Conservation (phyloP, 1,140 invertebrate genomes). For the Aradophagus sp. region DNA sequence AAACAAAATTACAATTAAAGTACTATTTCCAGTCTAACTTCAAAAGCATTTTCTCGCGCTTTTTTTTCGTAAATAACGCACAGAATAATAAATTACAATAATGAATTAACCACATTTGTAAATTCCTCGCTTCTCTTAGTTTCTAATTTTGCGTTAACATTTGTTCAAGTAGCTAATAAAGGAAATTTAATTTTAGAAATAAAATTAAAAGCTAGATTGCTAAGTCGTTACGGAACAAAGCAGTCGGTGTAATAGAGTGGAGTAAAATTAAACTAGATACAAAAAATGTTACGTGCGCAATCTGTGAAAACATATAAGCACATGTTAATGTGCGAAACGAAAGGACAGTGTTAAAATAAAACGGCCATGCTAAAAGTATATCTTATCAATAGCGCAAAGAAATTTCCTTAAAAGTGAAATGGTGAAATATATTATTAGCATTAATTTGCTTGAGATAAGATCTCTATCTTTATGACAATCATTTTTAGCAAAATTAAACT, state of each 20-base stretch:
- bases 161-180: constrained; percentile 49
- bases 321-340: constrained; percentile 17
- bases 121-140: constrained; percentile 25
- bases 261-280: constrained; percentile 57
- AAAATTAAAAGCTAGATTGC: constrained; percentile 44
- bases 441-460: too few species aligned
- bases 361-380: not conserved
- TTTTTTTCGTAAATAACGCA: too few species aligned
- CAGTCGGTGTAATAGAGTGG: constrained; percentile 43
- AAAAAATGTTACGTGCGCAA: constrained; percentile 53
- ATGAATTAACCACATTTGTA: constrained; percentile 8
- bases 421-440: constrained; percentile 9
- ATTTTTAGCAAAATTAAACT: too few species aligned
- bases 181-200: constrained; percentile 50
- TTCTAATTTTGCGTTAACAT: constrained; percentile 26
- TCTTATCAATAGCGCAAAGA: too few species aligned
- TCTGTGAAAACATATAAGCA: constrained; percentile 40
- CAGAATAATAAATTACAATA: constrained; percentile 1
- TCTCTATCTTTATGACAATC: too few species aligned
- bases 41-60: too few species aligned
- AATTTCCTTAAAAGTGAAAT: too few species aligned
- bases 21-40: too few species aligned
- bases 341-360: not conserved
- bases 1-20: too few species aligned
- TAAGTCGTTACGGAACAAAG: constrained; percentile 54